These are phyloP conservation scores for Mormyrus hasselquistii DNA, from an alignment of 2,797 vertebrate genomes.

Conservation along the genomic window DNA sequence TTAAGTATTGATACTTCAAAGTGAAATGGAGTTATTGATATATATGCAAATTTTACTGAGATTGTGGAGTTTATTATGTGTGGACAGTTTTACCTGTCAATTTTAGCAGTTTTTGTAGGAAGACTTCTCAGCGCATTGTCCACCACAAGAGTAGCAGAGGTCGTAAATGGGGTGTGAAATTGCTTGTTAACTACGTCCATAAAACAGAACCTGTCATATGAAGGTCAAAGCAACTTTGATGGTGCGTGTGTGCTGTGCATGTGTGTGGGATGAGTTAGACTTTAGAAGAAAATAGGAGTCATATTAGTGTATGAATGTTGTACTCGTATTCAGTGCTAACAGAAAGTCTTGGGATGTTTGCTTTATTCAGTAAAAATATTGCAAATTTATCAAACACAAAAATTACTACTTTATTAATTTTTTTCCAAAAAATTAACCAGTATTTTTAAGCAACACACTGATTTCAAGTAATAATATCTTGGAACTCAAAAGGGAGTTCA, in stretches of 20 bases:
- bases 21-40: neutral
- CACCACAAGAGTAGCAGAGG: conserved; percentile 23
- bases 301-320: neutral
- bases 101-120: conserved; percentile 16
- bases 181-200: conserved; percentile 39
- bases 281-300: neutral
- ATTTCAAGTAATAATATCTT: neutral
- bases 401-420: neutral
- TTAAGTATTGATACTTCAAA: neutral
- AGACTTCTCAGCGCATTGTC: conserved; percentile 7
- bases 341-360: neutral
- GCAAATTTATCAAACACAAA: neutral
- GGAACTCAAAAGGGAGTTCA: neutral
- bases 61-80: neutral
- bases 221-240: conserved; percentile 36
- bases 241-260: conserved; percentile 19
- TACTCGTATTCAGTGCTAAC: neutral
- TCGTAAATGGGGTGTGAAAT: conserved; percentile 43
- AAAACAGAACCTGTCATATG: conserved; percentile 29
- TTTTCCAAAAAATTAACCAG: neutral
- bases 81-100: neutral
- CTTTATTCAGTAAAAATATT: neutral
- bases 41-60: neutral
- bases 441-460: neutral
- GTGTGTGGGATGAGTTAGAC: conserved; percentile 8